Evolutionary conservation across 1,140 invertebrate genomes (phyloP).

Genomic region (Pogonomyrmex californicus): DNA sequence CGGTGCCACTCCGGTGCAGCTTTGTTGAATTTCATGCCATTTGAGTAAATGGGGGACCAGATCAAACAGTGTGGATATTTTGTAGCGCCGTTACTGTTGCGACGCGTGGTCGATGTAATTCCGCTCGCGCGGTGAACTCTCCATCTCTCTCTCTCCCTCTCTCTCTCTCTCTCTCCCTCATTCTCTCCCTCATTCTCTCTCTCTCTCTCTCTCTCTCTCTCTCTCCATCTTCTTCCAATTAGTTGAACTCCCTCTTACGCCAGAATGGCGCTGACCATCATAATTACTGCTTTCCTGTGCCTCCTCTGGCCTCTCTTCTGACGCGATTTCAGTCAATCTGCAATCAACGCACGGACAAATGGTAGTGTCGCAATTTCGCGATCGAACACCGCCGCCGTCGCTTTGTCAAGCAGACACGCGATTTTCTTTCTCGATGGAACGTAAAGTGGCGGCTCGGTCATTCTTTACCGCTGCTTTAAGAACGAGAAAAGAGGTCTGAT

Average conservation of each 20-base stretch:
- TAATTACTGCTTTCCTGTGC: slow-evolving; percentile 76
- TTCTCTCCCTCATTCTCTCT: neutral
- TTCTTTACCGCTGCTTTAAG: slow-evolving; percentile 46
- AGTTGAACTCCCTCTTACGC: slow-evolving; percentile 14
- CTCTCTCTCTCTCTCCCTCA: slow-evolving; percentile 54
- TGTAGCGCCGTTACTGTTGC: slow-evolving; percentile 66
- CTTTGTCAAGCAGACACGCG: slow-evolving; percentile 63
- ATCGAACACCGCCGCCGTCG: slow-evolving; percentile 51
- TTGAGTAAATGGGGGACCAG: slow-evolving; percentile 82
- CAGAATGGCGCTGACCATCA: slow-evolving; percentile 65
- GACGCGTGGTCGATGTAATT: slow-evolving; percentile 39
- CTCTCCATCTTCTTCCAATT: slow-evolving; percentile 30
- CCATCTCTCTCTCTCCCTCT: slow-evolving; percentile 37
- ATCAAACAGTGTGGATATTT: slow-evolving; percentile 83
- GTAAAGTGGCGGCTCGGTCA: slow-evolving; percentile 40
- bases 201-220: slow-evolving; percentile 56
- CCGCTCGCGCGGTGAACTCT: slow-evolving; percentile 8
- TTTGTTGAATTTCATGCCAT: slow-evolving; percentile 85
- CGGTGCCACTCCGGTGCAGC: slow-evolving; percentile 79
- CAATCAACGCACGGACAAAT: slow-evolving; percentile 78
- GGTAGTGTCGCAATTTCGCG: slow-evolving; percentile 56
- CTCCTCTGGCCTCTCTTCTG: slow-evolving; percentile 62
- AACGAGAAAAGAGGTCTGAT: slow-evolving; percentile 39
- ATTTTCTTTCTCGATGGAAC: slow-evolving; percentile 58
- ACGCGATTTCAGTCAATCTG: slow-evolving; percentile 79